Evolutionary conservation across 64 coral and sea anemone species (phyloP), one percentile per base, ranked within the genome.

Genomic region (Porites australiensis): DNA sequence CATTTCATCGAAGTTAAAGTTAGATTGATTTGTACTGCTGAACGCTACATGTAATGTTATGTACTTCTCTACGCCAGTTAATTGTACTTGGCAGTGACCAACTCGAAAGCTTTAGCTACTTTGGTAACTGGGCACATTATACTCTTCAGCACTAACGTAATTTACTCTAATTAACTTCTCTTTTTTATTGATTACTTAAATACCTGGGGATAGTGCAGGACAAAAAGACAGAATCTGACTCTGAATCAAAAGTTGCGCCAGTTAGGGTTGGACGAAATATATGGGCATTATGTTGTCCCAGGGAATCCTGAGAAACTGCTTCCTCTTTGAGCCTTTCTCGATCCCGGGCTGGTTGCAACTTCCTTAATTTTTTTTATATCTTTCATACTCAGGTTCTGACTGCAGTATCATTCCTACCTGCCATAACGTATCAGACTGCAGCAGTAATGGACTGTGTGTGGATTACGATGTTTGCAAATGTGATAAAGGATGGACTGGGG

Each of bases 391-490:
- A 92, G 90, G 90, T 64, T n/a, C 1, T 21, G 77, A 91, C 53
- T 91, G 89, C 11, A 82, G 78, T 48, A 44, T 91, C 47, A 11
- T 61, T 73, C 89, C 89, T 19, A 91, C 89, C 12, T 91, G 89
- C 57, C 79, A 72, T 45, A 79, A 83, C 47, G 78, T 91, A 19
- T 70, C 77, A 8, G 72, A 83, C 68, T 91, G 89, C 63, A 72
- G 63, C 71, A 49, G 49, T 12, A 79, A 92, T 64, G 90, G 90
- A 45, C 27, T 92, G 21, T 85, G 90, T 83, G 80, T 92, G 52
- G 52, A 92, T 63, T 92, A 45, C 13, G 90, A 92, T 64, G 90
- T 92, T 48, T 92, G 90, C 27, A 92, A 92, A 19, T 92, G 90
- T n/a, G 19, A 84, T 73, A 63, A 64, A 84, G 61, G 73, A n/a